Evolutionary conservation across 2,888 invertebrate species (phyloP).

Genomic region (Disparrhopalites patrizii): DNA sequence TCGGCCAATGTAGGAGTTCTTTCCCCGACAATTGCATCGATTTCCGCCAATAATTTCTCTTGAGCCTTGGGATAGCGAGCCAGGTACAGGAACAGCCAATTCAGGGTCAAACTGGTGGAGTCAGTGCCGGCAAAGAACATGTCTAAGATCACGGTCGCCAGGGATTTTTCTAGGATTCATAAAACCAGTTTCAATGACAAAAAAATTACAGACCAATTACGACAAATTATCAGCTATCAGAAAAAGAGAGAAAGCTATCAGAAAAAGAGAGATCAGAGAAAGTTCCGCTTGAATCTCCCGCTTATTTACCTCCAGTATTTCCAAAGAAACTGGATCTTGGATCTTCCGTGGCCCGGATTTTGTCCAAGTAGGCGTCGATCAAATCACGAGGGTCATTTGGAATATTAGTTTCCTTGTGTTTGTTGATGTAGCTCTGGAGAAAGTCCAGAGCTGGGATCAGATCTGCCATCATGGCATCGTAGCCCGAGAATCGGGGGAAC

Average conservation of each 20-base stretch:
- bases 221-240: not conserved
- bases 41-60: constrained; percentile 37
- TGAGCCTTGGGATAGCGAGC: constrained; percentile 35
- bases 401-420: constrained; percentile 35
- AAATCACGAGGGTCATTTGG: constrained; percentile 50
- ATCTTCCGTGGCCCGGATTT: constrained; percentile 35
- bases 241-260: not conserved
- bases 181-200: too few relatives aligned
- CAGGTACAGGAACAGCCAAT: constrained; percentile 36
- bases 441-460: constrained; percentile 22
- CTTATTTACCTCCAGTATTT: constrained; percentile 27
- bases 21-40: constrained; percentile 35
- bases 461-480: constrained; percentile 30
- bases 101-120: constrained; percentile 33
- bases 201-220: not conserved
- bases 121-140: constrained; percentile 37
- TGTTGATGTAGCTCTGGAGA: constrained; percentile 23
- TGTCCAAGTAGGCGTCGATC: constrained; percentile 42
- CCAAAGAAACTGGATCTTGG: constrained; percentile 33
- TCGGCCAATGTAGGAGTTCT: constrained; percentile 31
- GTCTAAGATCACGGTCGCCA: constrained; percentile 32
- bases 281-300: too few relatives aligned
- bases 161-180: constrained; percentile 16
- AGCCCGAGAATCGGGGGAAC: constrained; percentile 26
- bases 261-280: not conserved